Evolutionary conservation across 2,113 vertebrate genomes (phyloP), one percentile per base, ranked within the genome.

Genomic region (Lota lota): DNA sequence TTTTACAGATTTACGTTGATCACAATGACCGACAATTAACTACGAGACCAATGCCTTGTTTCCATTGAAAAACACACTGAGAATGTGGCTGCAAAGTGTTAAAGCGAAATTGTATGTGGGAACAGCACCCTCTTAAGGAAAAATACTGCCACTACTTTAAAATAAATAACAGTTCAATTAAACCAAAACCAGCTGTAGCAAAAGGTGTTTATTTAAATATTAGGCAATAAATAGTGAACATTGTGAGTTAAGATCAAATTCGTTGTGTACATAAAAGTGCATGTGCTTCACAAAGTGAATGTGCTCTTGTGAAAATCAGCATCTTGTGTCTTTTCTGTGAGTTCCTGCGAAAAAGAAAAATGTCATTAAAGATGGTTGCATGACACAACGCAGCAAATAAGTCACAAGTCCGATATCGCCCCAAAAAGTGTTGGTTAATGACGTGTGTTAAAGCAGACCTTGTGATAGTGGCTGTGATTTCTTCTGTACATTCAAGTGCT

Each of bases 241-340:
- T 64, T 63, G 88, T 90, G 87, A 64, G 58, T 72, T 68, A 64
- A 65, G 61, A 50, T 67, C 81, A n/a, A 79, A 28, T 56, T 70
- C 18, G 12, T 71, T 1, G 85, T 87, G 75, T 58, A 51, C 70
- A 56, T 75, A 76, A 75, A 60, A 63, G 68, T 81, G 85, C 0
- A 4, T 40, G 66, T 33, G 53, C 59, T 80, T 58, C 62, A 78
- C 67, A 73, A 50, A 6, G 67, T 79, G 66, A 36, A 70, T 18
- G 89, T 91, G 90, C 71, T 79, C 71, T 60, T 33, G 87, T 88
- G 83, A 22, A 79, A 71, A 79, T 91, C 81, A 92, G 76, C 81
- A 90, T 83, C 88, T 67, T 19, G 91, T 85, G 81, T 88, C 89
- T 85, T 84, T 88, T 77, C 85, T 88, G 67, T 33, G 61, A 69